Percentiles rank a stretch among this genome's conserved stretches.
Conservation (phyloP, 2,113 vertebrate genomes). For the Hystrix brachyura region DNA sequence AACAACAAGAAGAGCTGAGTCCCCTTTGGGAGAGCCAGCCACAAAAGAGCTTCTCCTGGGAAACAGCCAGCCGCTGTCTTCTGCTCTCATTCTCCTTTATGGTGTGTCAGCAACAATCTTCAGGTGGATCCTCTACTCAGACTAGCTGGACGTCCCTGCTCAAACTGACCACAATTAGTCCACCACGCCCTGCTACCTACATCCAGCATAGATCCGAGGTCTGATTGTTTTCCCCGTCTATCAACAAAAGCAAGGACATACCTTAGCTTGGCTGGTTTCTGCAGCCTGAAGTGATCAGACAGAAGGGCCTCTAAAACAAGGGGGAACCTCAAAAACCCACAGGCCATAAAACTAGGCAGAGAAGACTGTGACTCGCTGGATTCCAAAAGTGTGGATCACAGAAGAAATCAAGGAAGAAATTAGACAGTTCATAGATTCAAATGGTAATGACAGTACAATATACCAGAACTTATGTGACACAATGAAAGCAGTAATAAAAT, state of each 20-base stretch:
- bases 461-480: neutral
- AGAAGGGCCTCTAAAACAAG: neutral
- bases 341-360: neutral
- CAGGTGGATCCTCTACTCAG: no score
- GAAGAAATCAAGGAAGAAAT: neutral
- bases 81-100: no score
- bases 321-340: neutral
- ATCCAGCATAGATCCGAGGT: neutral
- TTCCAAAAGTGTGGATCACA: neutral
- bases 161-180: no score
- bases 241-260: neutral
- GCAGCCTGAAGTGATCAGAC: neutral
- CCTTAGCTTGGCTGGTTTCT: neutral
- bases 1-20: no score
- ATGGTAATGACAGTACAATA: neutral
- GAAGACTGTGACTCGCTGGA: neutral
- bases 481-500: neutral
- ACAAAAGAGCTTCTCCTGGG: no score
- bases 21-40: no score
- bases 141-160: no score
- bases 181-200: neutral
- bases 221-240: neutral
- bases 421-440: neutral
- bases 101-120: no score
- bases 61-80: no score